Base-by-base conservation (phyloP, 2,888 invertebrate species). In the Nemotelus pantherinus region DNA sequence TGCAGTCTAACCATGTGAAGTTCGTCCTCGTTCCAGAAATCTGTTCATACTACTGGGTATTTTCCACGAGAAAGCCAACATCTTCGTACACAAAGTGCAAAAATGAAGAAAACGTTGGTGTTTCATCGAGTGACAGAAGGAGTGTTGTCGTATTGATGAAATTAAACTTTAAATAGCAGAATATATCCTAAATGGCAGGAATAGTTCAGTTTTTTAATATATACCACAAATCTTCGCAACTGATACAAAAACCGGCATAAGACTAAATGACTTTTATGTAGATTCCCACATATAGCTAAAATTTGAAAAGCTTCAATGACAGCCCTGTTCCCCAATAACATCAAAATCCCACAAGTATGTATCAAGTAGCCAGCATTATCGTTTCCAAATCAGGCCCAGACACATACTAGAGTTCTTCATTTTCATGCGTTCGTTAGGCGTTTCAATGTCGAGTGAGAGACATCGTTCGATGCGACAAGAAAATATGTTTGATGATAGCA, bases 1-100 rank as follows among this genome's bases (percentile, higher is more conserved):
- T 25, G 47, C 67, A 4, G 5, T 39, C 48, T 3, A 7, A 4
- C 47, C 25, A 5, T n/a, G 44, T 67, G 48, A 25, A 44, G 25
- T 45, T 67, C n/a, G 47, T 67, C 48, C 48, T 67, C 45, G 48
- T 45, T 67, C 67, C 39, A 25, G 39, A 39, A 67, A 45, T 44
- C 45, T 10, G 10, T 44, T 45, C 65, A 48, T 47, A 39, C 67
- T 67, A 45, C 10, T 9, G 10, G 43, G n/a, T 44, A n/a, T 48
- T 5, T 45, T 44, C 4, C 9, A 10, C 47, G 44, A 45, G 47
- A 65, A 65, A 65, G 45, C 39, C 45, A 60, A 39, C 60, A 60
- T 60, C 60, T 60, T 60, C 41, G 25, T 60, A 58, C 25, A 3
- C 25, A 25, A 25, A 25, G 57, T 9, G 57, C 10, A 57, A 57